These are phyloP conservation scores for Melipona beecheii DNA, from an alignment of 2,888 invertebrate genomes.

Conservation along the genomic window DNA sequence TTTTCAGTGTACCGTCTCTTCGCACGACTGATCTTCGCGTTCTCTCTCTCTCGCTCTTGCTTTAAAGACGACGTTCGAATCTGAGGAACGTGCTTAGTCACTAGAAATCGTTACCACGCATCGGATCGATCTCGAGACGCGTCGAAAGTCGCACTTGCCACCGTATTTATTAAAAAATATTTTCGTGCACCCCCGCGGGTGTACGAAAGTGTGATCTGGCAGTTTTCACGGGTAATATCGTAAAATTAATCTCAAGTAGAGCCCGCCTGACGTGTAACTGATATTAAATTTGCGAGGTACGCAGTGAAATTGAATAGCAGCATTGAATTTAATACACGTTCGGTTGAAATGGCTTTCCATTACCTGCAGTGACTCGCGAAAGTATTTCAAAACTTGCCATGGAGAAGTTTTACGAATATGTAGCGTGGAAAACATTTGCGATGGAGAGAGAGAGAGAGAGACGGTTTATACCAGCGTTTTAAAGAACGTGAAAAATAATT, in stretches of 20 bases:
- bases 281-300: not conserved
- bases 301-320: not conserved
- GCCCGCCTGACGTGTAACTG: not conserved
- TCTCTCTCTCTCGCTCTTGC: too few relatives aligned
- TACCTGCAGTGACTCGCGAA: too few relatives aligned
- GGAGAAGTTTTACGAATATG: too few relatives aligned
- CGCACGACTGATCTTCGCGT: slow-evolving; percentile 21
- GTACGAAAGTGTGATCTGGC: not conserved
- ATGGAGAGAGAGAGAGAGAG: too few relatives aligned
- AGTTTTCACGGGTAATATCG: not conserved
- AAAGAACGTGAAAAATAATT: too few relatives aligned
- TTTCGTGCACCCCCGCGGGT: not conserved
- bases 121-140: slow-evolving; percentile 1
- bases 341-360: too few relatives aligned
- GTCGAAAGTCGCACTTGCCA: not conserved
- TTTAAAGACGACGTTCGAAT: slow-evolving; percentile 11
- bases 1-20: not conserved
- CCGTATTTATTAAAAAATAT: not conserved
- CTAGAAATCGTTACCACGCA: not conserved
- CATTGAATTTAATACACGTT: not conserved
- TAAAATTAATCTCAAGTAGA: not conserved
- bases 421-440: not conserved
- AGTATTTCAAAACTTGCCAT: not conserved
- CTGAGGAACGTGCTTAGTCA: slow-evolving; percentile 21
- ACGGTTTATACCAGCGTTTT: too few relatives aligned